Percentiles rank a stretch among this genome's conserved stretches.
Evolutionary conservation across 2,113 vertebrate species (phyloP).

Genomic region (Onychostoma macrolepis): DNA sequence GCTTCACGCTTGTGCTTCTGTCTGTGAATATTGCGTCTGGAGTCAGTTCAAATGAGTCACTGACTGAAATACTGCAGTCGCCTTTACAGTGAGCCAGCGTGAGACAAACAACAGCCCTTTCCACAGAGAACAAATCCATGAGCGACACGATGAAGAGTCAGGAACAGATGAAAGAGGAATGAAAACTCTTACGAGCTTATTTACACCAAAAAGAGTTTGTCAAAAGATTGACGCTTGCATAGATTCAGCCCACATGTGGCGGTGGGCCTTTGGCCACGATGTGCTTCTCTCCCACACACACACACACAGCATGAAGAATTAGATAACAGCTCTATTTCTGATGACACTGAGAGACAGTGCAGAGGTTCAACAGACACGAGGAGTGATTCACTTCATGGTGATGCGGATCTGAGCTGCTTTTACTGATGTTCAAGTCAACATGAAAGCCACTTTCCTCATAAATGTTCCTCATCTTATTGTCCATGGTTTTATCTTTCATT

Average conservation of each 20-base stretch:
- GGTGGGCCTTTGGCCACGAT: neutral
- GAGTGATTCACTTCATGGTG: neutral
- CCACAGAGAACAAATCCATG: neutral
- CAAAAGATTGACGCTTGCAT: conserved; percentile 5
- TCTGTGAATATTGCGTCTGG: neutral
- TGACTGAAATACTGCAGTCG: neutral
- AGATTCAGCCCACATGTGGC: conserved; percentile 4
- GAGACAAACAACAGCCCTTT: conserved; percentile 12
- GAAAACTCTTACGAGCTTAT: neutral
- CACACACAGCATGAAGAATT: neutral
- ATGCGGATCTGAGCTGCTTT: neutral
- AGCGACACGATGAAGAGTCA: neutral
- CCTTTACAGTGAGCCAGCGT: neutral
- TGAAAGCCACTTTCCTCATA: neutral
- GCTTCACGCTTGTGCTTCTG: neutral
- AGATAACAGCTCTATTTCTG: conserved; percentile 15
- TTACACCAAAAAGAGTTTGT: neutral
- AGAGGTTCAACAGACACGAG: neutral
- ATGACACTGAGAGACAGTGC: neutral
- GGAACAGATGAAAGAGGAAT: neutral
- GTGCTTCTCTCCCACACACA: neutral
- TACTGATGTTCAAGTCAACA: neutral
- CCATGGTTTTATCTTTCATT: neutral
- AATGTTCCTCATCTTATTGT: neutral
- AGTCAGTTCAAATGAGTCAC: neutral